Percentiles rank a stretch among this genome's conserved stretches.
These are phyloP conservation scores for Enteromius trimaculatus DNA, from an alignment of 2,797 vertebrate species.

Conservation along the genomic window DNA sequence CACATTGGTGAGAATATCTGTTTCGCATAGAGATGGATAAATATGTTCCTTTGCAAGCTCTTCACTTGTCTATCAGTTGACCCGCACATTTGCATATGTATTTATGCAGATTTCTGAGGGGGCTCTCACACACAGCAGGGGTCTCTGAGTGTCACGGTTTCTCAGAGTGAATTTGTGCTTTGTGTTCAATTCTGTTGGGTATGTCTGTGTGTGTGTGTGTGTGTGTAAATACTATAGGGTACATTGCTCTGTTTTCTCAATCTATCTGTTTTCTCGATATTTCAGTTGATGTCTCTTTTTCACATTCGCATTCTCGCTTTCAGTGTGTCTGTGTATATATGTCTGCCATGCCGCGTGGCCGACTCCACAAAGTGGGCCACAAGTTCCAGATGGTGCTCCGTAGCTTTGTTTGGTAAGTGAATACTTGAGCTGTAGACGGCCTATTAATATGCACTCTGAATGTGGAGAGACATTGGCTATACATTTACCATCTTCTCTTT, in stretches of 20 bases:
- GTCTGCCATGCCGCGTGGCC: constrained; percentile 64
- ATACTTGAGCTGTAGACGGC: constrained; percentile 13
- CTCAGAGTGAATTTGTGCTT: constrained; percentile 40
- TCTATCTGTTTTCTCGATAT: constrained; percentile 4
- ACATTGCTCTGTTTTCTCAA: constrained; percentile 5
- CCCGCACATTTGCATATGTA: constrained; percentile 81
- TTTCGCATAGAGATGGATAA: constrained; percentile 52
- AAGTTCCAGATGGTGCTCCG: constrained; percentile 80
- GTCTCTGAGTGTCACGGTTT: constrained; percentile 43
- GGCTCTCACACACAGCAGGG: constrained; percentile 48
- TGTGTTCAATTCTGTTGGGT: constrained; percentile 32
- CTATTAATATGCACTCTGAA: constrained; percentile 34
- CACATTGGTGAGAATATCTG: constrained; percentile 45
- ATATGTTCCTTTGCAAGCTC: constrained; percentile 66
- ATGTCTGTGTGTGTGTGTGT: constrained; percentile 31
- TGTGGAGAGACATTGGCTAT: background rate
- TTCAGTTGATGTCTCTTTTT: constrained; percentile 19
- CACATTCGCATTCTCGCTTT: constrained; percentile 50
- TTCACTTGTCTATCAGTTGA: constrained; percentile 73
- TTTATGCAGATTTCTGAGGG: constrained; percentile 57
- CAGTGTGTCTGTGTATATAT: constrained; percentile 47
- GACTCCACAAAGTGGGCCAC: constrained; percentile 77
- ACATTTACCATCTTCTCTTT: constrained; percentile 34
- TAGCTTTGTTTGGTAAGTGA: constrained; percentile 74
- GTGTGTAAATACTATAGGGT: background rate